These are phyloP conservation scores for Alca torda DNA, from an alignment of 2,797 vertebrate species.

Conservation along the genomic window DNA sequence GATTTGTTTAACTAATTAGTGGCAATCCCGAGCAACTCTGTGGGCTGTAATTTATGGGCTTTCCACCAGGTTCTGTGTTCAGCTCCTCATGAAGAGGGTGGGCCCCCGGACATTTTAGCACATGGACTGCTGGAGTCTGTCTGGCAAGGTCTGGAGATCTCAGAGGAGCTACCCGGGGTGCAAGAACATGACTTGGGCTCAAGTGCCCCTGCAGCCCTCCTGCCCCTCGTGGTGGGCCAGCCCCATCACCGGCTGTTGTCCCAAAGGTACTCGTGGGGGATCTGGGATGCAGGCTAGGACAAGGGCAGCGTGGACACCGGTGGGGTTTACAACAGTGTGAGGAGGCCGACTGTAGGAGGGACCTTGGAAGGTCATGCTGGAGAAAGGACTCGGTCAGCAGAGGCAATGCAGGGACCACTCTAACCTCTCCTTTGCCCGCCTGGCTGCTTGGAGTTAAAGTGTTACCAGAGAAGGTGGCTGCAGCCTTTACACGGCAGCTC, in stretches of 20 bases:
- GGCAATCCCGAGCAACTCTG: neutral
- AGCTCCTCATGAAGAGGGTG: accelerated
- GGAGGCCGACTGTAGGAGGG: neutral
- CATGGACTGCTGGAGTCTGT: neutral
- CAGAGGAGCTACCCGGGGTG: neutral
- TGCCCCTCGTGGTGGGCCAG: neutral
- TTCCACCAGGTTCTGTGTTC: neutral
- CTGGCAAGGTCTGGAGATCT: neutral
- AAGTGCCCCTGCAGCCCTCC: neutral
- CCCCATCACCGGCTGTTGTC: neutral
- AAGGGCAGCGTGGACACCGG: neutral
- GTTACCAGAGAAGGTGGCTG: neutral
- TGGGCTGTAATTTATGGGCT: neutral
- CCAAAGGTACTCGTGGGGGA: neutral
- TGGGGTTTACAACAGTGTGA: neutral
- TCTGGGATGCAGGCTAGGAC: neutral
- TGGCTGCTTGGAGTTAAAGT: neutral
- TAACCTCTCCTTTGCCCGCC: neutral
- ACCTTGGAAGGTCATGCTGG: neutral
- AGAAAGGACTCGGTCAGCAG: neutral
- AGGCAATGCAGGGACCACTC: neutral
- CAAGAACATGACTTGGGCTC: neutral
- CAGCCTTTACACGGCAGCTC: neutral
- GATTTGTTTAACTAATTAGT: constrained; percentile 1
- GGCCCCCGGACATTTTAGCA: neutral